phyloP scores from a whole-genome alignment of 2,888 invertebrate genomes.

The Drosophila subsilvestris region DNA sequence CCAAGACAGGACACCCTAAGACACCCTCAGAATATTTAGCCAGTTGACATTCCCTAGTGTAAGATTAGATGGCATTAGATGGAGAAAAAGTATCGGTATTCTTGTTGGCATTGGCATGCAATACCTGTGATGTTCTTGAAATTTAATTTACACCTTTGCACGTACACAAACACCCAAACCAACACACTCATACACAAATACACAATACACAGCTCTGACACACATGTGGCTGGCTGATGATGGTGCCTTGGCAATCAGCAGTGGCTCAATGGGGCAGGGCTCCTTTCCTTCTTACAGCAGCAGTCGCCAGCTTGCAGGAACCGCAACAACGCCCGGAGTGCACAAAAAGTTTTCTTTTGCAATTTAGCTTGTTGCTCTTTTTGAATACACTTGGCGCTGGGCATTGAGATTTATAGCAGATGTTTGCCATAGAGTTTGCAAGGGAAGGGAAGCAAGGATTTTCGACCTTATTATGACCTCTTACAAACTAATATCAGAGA shows the following conservation, averaged over 20 bases:
- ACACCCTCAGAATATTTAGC: too few relatives aligned
- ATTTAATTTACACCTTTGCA: slow-evolving; percentile 79
- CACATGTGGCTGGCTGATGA: slow-evolving; percentile 47
- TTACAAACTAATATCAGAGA: too few relatives aligned
- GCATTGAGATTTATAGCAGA: not conserved
- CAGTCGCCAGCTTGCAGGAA: slow-evolving; percentile 44
- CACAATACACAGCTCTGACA: slow-evolving; percentile 23
- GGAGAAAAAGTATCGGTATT: not conserved
- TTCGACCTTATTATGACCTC: too few relatives aligned
- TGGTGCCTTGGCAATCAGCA: slow-evolving; percentile 62
- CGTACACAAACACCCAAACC: slow-evolving; percentile 62
- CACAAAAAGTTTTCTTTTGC: slow-evolving; percentile 76
- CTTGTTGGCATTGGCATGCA: slow-evolving; percentile 59
- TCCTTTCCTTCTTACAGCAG: slow-evolving; percentile 27
- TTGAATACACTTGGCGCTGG: slow-evolving; percentile 5
- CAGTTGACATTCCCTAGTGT: not conserved
- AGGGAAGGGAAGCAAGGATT: not conserved
- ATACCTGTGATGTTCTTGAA: slow-evolving; percentile 54
- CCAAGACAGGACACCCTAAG: not conserved
- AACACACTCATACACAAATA: slow-evolving; percentile 42
- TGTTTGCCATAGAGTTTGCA: too few relatives aligned
- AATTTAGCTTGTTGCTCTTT: slow-evolving; percentile 71
- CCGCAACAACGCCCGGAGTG: slow-evolving; percentile 44
- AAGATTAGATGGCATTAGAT: slow-evolving; percentile 8
- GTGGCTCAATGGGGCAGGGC: slow-evolving; percentile 22